A percentile compares a stretch with the other conserved stretches of the same genome.
Conservation (phyloP, 2,888 invertebrate genomes). For the Idaea dimidiata region DNA sequence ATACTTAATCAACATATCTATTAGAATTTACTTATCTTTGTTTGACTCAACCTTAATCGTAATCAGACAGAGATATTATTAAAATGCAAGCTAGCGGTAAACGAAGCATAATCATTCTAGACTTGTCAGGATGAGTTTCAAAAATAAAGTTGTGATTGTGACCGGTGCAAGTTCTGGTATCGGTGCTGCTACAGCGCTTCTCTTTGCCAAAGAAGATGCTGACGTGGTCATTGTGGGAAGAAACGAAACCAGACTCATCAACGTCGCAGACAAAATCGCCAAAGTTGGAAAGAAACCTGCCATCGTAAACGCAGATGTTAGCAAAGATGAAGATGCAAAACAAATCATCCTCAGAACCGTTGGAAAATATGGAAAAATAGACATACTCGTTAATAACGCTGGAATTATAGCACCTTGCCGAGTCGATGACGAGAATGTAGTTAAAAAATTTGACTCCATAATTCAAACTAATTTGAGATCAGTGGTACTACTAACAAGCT, state of each 20-base stretch:
- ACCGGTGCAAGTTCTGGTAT: constrained; percentile 47
- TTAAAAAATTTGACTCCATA: constrained; percentile 25
- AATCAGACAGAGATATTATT: background rate
- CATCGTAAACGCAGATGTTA: constrained; percentile 37
- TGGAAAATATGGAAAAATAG: constrained; percentile 37
- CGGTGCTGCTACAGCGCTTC: constrained; percentile 39
- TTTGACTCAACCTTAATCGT: too few relatives aligned
- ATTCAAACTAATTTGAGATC: constrained; percentile 32
- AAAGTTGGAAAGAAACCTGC: constrained; percentile 28
- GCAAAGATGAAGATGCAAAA: constrained; percentile 35
- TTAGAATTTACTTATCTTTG: too few relatives aligned
- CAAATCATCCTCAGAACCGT: constrained; percentile 34
- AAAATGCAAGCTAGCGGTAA: background rate
- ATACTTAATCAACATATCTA: too few relatives aligned
- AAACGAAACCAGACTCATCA: constrained; percentile 30
- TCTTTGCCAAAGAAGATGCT: constrained; percentile 40
- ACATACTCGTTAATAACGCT: constrained; percentile 45
- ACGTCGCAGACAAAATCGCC: constrained; percentile 20
- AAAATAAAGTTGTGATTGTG: constrained; percentile 37
- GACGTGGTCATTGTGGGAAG: constrained; percentile 37
- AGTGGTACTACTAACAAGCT: constrained; percentile 22
- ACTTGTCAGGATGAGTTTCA: constrained; percentile 17
- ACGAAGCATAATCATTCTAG: background rate
- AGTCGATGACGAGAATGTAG: constrained; percentile 23
- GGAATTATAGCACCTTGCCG: constrained; percentile 25